A percentile compares a stretch with the other conserved stretches of the same genome.
Conservation (phyloP, 2,888 invertebrate genomes). For the Amblyteles armatorius region DNA sequence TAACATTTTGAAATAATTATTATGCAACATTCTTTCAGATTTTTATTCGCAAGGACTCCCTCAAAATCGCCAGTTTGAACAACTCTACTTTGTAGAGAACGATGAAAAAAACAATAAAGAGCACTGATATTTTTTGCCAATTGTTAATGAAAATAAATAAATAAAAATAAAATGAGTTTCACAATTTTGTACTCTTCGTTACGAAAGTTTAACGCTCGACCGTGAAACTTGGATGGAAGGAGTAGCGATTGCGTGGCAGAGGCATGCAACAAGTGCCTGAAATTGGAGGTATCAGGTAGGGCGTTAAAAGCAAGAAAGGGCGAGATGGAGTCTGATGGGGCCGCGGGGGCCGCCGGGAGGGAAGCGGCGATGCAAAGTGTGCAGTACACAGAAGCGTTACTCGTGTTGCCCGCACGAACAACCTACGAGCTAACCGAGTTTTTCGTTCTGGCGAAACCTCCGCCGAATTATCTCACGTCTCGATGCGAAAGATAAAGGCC, state of each 20-base stretch:
- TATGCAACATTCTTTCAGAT: too few relatives aligned
- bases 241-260: constrained; percentile 54
- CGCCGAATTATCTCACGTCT: not conserved
- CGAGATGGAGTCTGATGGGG: constrained; percentile 41
- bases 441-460: not conserved
- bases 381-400: not conserved
- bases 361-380: constrained; percentile 63
- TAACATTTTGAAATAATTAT: too few relatives aligned
- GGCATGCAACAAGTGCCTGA: constrained; percentile 80
- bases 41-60: too few relatives aligned
- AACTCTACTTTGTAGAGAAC: not conserved
- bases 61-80: not conserved
- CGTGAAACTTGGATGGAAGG: constrained; percentile 59
- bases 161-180: not conserved
- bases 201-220: constrained; percentile 37
- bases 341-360: constrained; percentile 40
- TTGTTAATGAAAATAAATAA: not conserved
- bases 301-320: constrained; percentile 70
- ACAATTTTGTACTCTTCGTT: not conserved
- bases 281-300: constrained; percentile 73
- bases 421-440: constrained; percentile 28
- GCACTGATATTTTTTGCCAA: not conserved
- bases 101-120: not conserved
- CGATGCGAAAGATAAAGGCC: not conserved
- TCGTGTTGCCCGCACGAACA: constrained; percentile 60